Evolutionary conservation across 2,797 vertebrate species (phyloP), one percentile per base, ranked within the genome.

Genomic region (Ambastaia sidthimunki): DNA sequence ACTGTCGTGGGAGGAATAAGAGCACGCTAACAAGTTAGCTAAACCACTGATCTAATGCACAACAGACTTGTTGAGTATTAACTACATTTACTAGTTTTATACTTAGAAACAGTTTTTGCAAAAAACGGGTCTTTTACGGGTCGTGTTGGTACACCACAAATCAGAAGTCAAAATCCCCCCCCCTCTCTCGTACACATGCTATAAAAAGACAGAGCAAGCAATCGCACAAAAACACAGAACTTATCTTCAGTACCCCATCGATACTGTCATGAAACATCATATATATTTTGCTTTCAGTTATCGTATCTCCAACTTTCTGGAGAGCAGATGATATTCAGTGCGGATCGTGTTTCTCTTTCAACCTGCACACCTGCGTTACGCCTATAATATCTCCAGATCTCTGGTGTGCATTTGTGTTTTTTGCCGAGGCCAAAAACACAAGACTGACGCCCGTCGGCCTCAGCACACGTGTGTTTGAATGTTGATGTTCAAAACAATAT

Each of bases 281-380:
- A 57, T 4, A 59, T 1, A n/a, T 19, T 13, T 57, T 37, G 67
- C 41, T 65, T 37, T 44, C 71, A 37, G 52, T 62, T 18, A 48
- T 47, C 67, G 87, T 83, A 84, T 84, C 87, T 89, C 78, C 85
- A 87, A 80, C 82, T 85, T 66, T 47, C 34, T 28, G 28, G 28
- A 28, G 28, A 28, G 4, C 28, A 28, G 28, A 28, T 28, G 28
- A 28, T 28, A 2, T 28, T 28, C 28, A 28, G n/a, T n/a, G n/a
- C n/a, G n/a, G n/a, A n/a, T n/a, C n/a, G n/a, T n/a, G n/a, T n/a
- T n/a, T n/a, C n/a, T n/a, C n/a, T n/a, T n/a, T n/a, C n/a, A n/a
- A n/a, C 31, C 86, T 88, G 28, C 28, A 28, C 37, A 41, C 37
- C 37, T 41, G 37, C 37, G 37, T 41, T 41, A 41, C 37, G 37